Percentiles rank a stretch among this genome's conserved stretches.
phyloP scores from a whole-genome alignment of 2,113 vertebrate species.

The Globicephala melas region DNA sequence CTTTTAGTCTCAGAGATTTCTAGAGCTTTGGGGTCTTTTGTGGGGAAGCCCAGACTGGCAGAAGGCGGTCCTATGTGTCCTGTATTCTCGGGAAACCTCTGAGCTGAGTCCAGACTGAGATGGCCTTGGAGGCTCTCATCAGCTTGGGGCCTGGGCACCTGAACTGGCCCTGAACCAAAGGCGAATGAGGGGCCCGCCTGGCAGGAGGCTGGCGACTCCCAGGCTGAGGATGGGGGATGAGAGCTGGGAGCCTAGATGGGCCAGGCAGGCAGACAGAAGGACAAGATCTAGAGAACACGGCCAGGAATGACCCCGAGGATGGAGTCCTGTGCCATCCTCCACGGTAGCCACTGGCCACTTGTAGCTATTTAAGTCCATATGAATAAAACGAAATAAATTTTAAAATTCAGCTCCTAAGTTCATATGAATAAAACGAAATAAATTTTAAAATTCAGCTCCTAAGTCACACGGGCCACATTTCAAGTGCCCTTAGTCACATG shows the following conservation, averaged over 20 bases:
- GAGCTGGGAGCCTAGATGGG: background rate
- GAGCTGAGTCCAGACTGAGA: background rate
- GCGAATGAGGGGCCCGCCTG: background rate
- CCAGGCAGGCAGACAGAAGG: background rate
- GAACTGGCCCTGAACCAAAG: background rate
- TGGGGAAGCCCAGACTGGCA: background rate
- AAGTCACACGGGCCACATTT: background rate
- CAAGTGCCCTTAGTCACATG: background rate
- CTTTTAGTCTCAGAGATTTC: background rate
- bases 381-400: background rate
- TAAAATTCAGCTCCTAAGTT: background rate
- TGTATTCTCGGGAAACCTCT: background rate
- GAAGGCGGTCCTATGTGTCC: background rate
- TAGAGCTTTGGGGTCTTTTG: background rate
- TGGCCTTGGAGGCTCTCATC: background rate
- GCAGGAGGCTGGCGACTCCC: background rate
- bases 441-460: background rate
- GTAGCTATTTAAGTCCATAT: background rate
- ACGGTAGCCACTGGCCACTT: background rate
- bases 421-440: background rate
- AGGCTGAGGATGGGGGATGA: background rate
- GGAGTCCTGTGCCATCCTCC: background rate
- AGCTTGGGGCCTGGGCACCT: background rate
- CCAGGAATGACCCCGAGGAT: background rate
- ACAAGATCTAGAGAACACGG: accelerated